phyloP scores from a whole-genome alignment of 2,113 vertebrate species.

The Ahaetulla prasina region DNA sequence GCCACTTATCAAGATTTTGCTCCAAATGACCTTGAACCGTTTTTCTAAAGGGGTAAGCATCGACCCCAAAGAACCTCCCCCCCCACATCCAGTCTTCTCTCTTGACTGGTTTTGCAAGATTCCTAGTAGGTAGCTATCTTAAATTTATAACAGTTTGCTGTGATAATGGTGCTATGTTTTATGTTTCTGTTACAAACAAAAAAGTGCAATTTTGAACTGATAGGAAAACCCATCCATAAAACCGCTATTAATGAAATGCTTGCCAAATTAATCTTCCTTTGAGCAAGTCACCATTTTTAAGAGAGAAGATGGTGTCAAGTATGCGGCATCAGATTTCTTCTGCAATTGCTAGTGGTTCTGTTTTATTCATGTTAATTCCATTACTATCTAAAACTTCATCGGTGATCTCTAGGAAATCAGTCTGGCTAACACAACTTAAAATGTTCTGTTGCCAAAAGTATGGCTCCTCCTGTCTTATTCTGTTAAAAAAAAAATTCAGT shows the following conservation, averaged over 20 bases:
- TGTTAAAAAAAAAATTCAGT: neutral
- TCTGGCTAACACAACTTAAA: conserved; percentile 23
- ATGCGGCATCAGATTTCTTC: conserved; percentile 25
- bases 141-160: conserved; percentile 12
- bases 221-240: conserved; percentile 29
- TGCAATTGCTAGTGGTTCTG: conserved; percentile 20
- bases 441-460: conserved; percentile 1
- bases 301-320: neutral
- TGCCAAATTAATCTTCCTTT: conserved; percentile 19
- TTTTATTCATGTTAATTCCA: conserved; percentile 46
- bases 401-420: conserved; percentile 1
- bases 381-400: conserved; percentile 26
- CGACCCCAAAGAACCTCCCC: conserved; percentile 6
- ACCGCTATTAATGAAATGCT: neutral
- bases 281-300: neutral
- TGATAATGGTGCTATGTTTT: neutral
- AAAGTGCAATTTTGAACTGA: conserved; percentile 2
- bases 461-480: neutral
- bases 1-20: neutral
- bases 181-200: conserved; percentile 20
- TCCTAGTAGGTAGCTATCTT: neutral
- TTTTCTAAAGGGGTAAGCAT: neutral
- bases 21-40: conserved; percentile 4
- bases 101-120: conserved; percentile 12
- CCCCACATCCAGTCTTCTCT: neutral